Base-by-base conservation (phyloP, 2,888 invertebrate species). In the Autographa pulchrina region DNA sequence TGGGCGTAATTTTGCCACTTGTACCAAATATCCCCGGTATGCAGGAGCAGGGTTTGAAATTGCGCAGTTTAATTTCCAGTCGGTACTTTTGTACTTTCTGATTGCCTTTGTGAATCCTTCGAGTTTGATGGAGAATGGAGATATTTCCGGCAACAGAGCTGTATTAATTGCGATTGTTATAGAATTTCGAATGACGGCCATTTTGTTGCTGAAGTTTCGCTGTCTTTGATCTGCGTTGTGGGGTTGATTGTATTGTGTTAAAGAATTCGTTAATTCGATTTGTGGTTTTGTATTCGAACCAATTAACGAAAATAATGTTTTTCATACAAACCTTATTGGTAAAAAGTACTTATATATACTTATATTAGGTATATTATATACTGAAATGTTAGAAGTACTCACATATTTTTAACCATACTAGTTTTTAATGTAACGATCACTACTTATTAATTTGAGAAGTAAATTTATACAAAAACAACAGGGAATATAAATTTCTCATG, bases 111-210 rank as follows among this genome's bases (percentile, higher is more conserved):
- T 93, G 90, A 88, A 85, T 87, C 86, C 84, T 85, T 82, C 83
- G 89, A 88, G 94, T 95, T 94, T 94, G 95, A 94, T 94, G 94
- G 94, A 95, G 93, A 92, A 94, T 94, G 94, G 94, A 95, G 93
- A 94, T 94, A 94, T 94, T 95, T 95, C 95, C 95, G 93, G 92
- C 88, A 90, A 86, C 89, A 88, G 89, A 92, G 91, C 91, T 90
- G 90, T 93, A 93, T 92, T 95, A 95, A 95, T 95, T 95, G 92
- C 92, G 87, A 91, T 89, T 90, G 89, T 84, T 87, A 86, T 86
- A 86, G 89, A 90, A 89, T 88, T 88, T 77, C 87, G 89, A 76
- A 85, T 81, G 77, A 71, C 78, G 74, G 82, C 78, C 82, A 70
- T 82, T 82, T 81, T 76, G 77, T 79, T 84, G 85, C 85, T 86